A percentile compares a stretch with the other conserved stretches of the same genome.
Evolutionary conservation across 1,140 invertebrate genomes (phyloP).

Genomic region (Drosophila lowei): DNA sequence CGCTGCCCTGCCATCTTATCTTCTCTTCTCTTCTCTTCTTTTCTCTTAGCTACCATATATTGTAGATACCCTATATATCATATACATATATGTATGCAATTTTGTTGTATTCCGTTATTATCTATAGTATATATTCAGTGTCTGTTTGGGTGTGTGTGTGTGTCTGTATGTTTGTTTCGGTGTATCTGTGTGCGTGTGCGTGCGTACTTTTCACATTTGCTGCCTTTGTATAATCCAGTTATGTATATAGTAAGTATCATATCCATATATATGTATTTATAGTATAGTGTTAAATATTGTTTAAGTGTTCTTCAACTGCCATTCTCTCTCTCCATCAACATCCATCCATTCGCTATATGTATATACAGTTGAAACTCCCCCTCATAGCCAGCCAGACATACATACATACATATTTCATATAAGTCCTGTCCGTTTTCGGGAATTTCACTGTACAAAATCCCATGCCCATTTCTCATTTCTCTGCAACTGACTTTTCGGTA

Average conservation of each 20-base stretch:
- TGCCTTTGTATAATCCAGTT: conserved; percentile 29
- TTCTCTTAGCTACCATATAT: conserved; percentile 38
- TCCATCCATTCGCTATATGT: not conserved
- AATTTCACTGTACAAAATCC: conserved; percentile 22
- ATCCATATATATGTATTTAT: conserved; percentile 14
- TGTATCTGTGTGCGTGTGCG: conserved; percentile 21
- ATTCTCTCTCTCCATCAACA: not conserved
- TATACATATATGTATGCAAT: conserved; percentile 33
- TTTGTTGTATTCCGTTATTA: conserved; percentile 44
- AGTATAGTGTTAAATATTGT: conserved; percentile 34
- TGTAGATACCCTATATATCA: conserved; percentile 24
- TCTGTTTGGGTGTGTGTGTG: conserved; percentile 7
- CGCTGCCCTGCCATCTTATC: conserved; percentile 26
- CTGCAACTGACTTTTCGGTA: conserved; percentile 15
- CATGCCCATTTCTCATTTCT: too few relatives aligned
- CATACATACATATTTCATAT: conserved; percentile 1
- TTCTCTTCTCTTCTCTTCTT: not conserved
- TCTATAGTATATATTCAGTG: conserved; percentile 37
- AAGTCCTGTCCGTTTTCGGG: too few relatives aligned
- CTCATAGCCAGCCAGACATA: not conserved
- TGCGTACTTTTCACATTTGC: conserved; percentile 23
- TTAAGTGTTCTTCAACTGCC: conserved; percentile 24
- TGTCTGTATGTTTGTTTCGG: conserved; percentile 24
- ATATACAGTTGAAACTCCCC: too few relatives aligned
- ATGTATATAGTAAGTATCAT: conserved; percentile 24